phyloP scores from a whole-genome alignment of 2,113 vertebrate genomes.

The Regulus satrapa region DNA sequence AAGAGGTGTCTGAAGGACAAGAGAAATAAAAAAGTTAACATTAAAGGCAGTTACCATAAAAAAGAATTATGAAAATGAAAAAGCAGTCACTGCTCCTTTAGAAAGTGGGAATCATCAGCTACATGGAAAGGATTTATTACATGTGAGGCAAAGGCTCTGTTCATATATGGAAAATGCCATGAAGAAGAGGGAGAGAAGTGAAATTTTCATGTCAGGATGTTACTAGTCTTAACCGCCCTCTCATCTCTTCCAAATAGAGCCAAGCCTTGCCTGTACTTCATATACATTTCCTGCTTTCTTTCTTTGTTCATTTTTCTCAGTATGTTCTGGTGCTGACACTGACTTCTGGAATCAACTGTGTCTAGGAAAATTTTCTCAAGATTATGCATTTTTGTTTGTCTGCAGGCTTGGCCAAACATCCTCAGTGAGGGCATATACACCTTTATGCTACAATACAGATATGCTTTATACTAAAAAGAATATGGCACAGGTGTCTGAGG shows the following conservation, averaged over 20 bases:
- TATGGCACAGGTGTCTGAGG: neutral
- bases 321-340: neutral
- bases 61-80: neutral
- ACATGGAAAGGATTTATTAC: neutral
- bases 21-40: neutral
- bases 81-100: neutral
- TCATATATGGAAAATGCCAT: neutral
- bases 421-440: rapidly evolving
- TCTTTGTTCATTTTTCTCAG: neutral
- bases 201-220: neutral
- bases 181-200: neutral
- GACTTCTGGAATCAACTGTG: neutral
- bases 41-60: neutral
- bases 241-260: neutral
- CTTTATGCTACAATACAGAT: neutral
- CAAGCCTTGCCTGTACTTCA: neutral
- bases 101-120: neutral
- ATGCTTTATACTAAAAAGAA: neutral
- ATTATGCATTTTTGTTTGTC: neutral
- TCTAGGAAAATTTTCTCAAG: neutral
- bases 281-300: neutral
- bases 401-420: neutral
- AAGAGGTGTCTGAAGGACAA: neutral
- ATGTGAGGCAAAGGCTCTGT: neutral
- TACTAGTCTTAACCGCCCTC: neutral